These are phyloP conservation scores for Biston betularia DNA, from an alignment of 2,888 invertebrate genomes.

Conservation along the genomic window DNA sequence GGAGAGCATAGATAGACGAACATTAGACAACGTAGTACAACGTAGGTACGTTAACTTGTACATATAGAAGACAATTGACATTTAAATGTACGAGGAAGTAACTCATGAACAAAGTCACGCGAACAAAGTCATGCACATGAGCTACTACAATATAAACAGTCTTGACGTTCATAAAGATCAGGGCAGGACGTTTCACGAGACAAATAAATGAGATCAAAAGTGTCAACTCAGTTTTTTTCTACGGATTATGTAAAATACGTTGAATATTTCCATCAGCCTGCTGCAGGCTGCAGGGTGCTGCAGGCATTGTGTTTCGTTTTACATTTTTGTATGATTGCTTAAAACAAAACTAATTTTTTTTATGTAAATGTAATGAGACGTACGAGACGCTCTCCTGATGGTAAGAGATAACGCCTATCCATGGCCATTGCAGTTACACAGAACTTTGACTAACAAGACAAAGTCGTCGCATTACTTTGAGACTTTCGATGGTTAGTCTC, in stretches of 20 bases:
- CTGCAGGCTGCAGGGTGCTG: neutral
- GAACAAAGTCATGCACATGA: neutral
- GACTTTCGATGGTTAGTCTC: too few relatives aligned
- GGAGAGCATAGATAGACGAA: too few relatives aligned
- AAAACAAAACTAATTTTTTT: neutral
- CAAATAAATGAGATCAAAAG: conserved; percentile 54
- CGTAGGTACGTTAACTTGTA: too few relatives aligned
- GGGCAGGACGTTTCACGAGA: conserved; percentile 20
- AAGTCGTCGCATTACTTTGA: too few relatives aligned
- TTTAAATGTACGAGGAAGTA: too few relatives aligned
- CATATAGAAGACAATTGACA: too few relatives aligned
- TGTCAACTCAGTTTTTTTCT: conserved; percentile 50
- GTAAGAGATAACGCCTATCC: too few relatives aligned
- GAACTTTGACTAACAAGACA: too few relatives aligned
- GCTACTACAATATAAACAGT: conserved; percentile 15
- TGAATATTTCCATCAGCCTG: conserved; percentile 23
- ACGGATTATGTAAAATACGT: conserved; percentile 42
- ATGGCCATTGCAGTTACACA: too few relatives aligned
- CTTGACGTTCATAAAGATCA: conserved; percentile 34
- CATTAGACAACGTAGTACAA: too few relatives aligned
- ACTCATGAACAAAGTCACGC: neutral
- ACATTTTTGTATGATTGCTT: neutral
- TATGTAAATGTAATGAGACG: too few relatives aligned
- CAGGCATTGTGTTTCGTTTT: conserved; percentile 13
- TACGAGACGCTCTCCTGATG: too few relatives aligned